Conservation (phyloP, 2,113 vertebrate genomes). For the Pedionomus torquatus region DNA sequence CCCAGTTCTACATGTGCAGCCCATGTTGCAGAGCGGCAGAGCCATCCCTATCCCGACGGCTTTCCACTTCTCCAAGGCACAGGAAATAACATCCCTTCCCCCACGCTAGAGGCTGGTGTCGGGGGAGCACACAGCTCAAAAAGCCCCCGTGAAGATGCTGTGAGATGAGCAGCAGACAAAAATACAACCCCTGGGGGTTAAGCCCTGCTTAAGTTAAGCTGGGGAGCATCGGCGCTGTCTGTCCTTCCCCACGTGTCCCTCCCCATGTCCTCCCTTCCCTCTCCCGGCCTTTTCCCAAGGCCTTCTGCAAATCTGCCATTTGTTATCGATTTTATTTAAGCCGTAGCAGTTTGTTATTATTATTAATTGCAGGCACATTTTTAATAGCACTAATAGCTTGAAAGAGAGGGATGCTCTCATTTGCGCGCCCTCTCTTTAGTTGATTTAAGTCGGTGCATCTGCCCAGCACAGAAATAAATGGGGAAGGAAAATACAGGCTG, state of each 20-base stretch:
- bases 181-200: not conserved
- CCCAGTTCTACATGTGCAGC: constrained; percentile 23
- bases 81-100: not conserved
- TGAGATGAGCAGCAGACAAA: not conserved
- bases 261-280: not conserved
- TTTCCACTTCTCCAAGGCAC: not conserved
- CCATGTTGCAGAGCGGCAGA: constrained; percentile 6
- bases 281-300: not conserved
- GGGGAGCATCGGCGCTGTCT: not conserved
- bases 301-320: not conserved
- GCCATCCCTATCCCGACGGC: not conserved
- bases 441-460: not conserved
- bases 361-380: constrained; percentile 13
- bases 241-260: not conserved
- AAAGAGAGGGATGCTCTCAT: not conserved
- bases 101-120: not conserved
- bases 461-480: not conserved
- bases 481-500: not conserved
- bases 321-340: not conserved
- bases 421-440: not conserved
- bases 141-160: not conserved
- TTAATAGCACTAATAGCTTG: not conserved
- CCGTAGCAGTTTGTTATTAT: not conserved
- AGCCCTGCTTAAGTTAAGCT: not conserved
- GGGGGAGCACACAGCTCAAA: not conserved